Evolutionary conservation across 2,113 vertebrate genomes (phyloP), one percentile per base, ranked within the genome.

Genomic region (Solea senegalensis): DNA sequence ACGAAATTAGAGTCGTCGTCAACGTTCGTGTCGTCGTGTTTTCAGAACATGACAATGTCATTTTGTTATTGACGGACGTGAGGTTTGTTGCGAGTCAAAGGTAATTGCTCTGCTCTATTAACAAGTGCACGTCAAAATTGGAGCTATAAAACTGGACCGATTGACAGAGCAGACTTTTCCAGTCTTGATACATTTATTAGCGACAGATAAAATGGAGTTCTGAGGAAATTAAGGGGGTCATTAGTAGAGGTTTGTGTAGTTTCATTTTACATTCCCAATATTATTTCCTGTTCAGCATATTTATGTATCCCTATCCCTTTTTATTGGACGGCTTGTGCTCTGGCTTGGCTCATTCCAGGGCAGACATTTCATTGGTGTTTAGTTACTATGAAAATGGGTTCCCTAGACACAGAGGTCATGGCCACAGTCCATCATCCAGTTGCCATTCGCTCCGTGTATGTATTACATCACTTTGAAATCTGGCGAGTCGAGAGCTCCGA

Each of bases 401-500:
- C 84, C 86, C 81, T 81, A 80, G 85, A 90, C 84, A 81, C 72
- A 84, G 85, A 84, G 90, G 86, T 91, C 90, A 92, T 7, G 71
- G 83, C 86, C 86, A 80, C 75, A 81, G 78, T 71, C 75, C 80
- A 84, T 80, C 78, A 87, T 83, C 79, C 85, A 86, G 86, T 85
- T 88, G 72, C 87, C 88, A 85, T 90, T 90, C 85, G 67, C 51
- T 78, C 59, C 73, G 73, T 86, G 72, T 90, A 71, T 83, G 76
- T 72, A 89, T 92, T 89, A 90, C 90, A 87, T 91, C 90, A 92
- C 77, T 88, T 82, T 91, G 72, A 86, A 90, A 89, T 86, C 66
- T 72, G 85, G 66, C 85, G 74, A 67, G 69, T 83, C 71, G 55
- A 76, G 81, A 79, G 70, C 80, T 70, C 60, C 27, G 70, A 73